Percentiles rank a stretch among this genome's conserved stretches.
Conservation (phyloP, 2,113 vertebrate genomes). For the Mugil cephalus region DNA sequence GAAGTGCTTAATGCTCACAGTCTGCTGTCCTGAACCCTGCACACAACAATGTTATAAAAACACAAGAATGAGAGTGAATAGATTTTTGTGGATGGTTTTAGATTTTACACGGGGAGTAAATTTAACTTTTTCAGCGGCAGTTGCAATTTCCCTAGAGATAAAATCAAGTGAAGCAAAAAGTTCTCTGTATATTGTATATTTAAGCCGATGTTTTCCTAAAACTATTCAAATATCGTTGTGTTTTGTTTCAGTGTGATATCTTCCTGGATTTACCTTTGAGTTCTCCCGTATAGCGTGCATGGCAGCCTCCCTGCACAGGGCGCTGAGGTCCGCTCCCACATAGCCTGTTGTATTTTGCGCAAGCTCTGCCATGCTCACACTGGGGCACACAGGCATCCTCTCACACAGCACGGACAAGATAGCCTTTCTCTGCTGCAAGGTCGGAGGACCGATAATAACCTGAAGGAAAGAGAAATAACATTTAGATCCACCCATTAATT, state of each 20-base stretch:
- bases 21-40: conserved; percentile 78
- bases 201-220: too few species aligned
- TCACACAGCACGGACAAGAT: conserved; percentile 89
- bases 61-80: neutral
- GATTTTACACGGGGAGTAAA: too few species aligned
- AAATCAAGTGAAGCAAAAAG: too few species aligned
- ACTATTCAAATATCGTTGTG: neutral
- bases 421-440: conserved; percentile 86
- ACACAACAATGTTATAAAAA: neutral
- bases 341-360: conserved; percentile 91
- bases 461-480: conserved; percentile 52
- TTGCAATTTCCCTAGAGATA: too few species aligned
- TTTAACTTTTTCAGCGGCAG: too few species aligned
- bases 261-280: conserved; percentile 80
- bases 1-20: conserved; percentile 87
- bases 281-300: conserved; percentile 86
- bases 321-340: conserved; percentile 94
- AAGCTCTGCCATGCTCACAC: conserved; percentile 83
- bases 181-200: too few species aligned
- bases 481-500: neutral
- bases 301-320: conserved; percentile 94
- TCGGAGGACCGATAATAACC: conserved; percentile 92
- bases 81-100: neutral
- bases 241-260: neutral
- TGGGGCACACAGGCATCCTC: conserved; percentile 84